phyloP scores from a whole-genome alignment of 2,113 vertebrate genomes.

The Mionectes macconnelli region DNA sequence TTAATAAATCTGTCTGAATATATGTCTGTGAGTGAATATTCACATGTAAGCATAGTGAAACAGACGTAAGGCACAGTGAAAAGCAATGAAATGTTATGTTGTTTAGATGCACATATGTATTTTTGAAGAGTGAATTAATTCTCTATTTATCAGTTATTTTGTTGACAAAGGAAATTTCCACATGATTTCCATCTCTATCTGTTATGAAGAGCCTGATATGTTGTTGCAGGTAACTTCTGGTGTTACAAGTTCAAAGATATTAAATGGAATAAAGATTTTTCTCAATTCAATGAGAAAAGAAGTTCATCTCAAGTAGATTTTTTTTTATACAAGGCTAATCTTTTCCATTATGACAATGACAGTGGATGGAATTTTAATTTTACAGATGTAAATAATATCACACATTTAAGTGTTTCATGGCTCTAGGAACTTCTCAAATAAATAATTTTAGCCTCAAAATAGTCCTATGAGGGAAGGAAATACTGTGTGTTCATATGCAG shows the following conservation, averaged over 20 bases:
- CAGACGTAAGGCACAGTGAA: not conserved
- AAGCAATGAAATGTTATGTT: not conserved
- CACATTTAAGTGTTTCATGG: not conserved
- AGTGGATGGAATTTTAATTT: not conserved
- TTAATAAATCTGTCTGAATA: not conserved
- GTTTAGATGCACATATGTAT: not conserved
- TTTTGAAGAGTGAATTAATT: not conserved
- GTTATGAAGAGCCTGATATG: not conserved
- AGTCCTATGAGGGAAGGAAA: not conserved
- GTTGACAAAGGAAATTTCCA: not conserved
- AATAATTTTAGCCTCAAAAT: not conserved
- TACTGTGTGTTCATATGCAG: not conserved
- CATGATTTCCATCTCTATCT: not conserved
- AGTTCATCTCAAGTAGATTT: not conserved
- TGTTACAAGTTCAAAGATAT: not conserved
- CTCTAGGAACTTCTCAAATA: not conserved
- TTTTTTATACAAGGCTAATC: not conserved
- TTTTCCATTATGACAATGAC: not conserved
- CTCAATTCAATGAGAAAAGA: not conserved
- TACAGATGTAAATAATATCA: not conserved
- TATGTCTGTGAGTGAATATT: not conserved
- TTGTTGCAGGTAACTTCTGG: not conserved
- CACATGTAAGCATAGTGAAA: not conserved
- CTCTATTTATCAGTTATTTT: not conserved
- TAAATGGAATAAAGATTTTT: not conserved